Evolutionary conservation across 1,140 invertebrate genomes (phyloP), one percentile per base, ranked within the genome.

Genomic region (Musca domestica): DNA sequence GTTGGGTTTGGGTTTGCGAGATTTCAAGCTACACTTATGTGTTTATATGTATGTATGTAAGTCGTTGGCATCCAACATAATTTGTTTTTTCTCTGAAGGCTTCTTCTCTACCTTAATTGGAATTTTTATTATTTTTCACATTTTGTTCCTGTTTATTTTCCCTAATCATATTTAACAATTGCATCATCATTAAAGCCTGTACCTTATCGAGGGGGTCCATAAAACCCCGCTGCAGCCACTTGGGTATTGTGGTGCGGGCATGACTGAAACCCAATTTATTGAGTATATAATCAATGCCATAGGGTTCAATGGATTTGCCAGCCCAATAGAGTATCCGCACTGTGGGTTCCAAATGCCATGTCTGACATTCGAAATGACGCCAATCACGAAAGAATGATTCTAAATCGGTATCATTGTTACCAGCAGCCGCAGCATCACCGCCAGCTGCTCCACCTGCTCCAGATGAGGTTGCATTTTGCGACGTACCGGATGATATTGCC

Each of bases 271-370:
- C 96, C 6, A 99, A 85, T 82, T 97, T 96, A 83, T 98, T 95
- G 34, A 98, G 85, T 72, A 98, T 97, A 81, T 96, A 98, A 84
- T 99, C 96, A 46, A 98, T 95, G 47, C 96, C 96, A 75, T 98
- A 97, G 1, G 96, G 95, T 82, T 98, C 95, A 71, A 98, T 96
- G 71, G 94, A 93, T 82, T 96, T 95, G 15, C 95, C 95, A 66
- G 92, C 95, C 94, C 95, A 96, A n/a, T 95, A 95, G 7, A 96
- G 83, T 66, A 96, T 83, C 75, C 94, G 88, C 64, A 99, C 95
- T 63, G 96, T 98, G 4, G 97, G 98, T 83, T 99, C 96, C 30
- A 99, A 86, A 78, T 97, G 95, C 98, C 97, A 99, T 0, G 95
- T 96, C 83, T 95, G 93, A 82, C 96, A 98, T 73, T 92, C 89